Base-by-base conservation (phyloP, 2,797 vertebrate genomes). In the Oreortyx pictus region DNA sequence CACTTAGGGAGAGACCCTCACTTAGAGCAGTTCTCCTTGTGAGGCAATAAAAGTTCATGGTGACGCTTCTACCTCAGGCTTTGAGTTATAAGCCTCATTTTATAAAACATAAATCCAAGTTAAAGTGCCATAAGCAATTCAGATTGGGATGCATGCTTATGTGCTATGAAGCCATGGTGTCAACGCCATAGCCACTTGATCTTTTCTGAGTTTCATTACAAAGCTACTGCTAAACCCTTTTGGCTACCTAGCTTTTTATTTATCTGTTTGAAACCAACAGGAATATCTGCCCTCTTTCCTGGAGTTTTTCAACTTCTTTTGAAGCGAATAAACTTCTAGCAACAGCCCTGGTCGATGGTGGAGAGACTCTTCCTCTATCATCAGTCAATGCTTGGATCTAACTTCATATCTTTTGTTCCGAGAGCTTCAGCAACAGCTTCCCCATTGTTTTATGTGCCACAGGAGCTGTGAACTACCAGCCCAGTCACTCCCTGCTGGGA, bases 361-460 rank as follows among this genome's bases (percentile, higher is more conserved):
- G 87, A 82, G 77, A 96, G 81, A 76, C 80, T 50, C 93, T 96
- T 93, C 88, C 89, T 52, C 90, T 92, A 71, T 79, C 73, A 95
- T 95, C 90, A 79, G 23, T 84, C 43, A n/a, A 79, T 88, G 74
- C 82, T 95, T 94, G 94, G 88, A 89, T 96, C 92, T 94, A 67
- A 88, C 94, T 94, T 88, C 22, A 37, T 67, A 81, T 81, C 87
- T 94, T 97, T 97, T 94, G 54, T 84, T 92, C 95, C 35, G 11
- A 83, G 73, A 96, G 75, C 79, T 87, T 92, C 95, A 95, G 95
- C 93, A 96, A 90, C 76, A 95, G 90, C 93, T 97, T 91, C 94
- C 90, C 94, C 3, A 10, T 85, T 95, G 96, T 90, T 92, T 93
- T 90, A 77, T 49, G 56, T 87, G 72, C 77, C 9, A 3, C 5